Percentiles rank a stretch among this genome's conserved stretches.
Conservation (phyloP, 2,797 vertebrate species). For the Sphenodon punctatus region DNA sequence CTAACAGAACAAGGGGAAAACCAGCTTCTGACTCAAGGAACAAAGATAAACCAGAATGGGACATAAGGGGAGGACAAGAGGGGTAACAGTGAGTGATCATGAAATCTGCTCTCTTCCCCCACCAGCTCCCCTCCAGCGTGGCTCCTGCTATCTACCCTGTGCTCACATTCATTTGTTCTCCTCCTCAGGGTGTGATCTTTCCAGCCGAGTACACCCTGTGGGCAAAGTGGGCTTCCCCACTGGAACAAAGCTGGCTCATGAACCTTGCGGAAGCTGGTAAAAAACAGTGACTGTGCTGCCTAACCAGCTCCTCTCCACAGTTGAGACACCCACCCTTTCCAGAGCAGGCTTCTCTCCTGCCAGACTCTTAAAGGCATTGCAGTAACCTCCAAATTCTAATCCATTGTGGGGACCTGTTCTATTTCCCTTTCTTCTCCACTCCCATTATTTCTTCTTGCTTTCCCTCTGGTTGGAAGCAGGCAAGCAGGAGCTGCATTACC, state of each 20-base stretch:
- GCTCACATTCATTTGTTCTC: not conserved
- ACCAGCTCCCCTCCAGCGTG: rapidly evolving
- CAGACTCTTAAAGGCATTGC: not conserved
- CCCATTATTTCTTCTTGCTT: not conserved
- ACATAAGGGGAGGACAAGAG: not conserved
- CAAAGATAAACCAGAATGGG: not conserved
- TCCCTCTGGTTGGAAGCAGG: not conserved
- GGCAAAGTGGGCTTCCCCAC: constrained; percentile 88
- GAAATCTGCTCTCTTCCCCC: not conserved
- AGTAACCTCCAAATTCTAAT: not conserved
- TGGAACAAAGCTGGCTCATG: constrained; percentile 84
- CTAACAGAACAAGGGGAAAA: not conserved
- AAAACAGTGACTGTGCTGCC: not conserved
- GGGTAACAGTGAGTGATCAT: not conserved
- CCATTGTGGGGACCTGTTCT: not conserved
- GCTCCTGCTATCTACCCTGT: not conserved
- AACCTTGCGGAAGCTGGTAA: constrained; percentile 79
- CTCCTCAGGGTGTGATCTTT: constrained; percentile 82
- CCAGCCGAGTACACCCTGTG: constrained; percentile 89
- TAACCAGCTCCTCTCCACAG: not conserved
- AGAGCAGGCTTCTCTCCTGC: not conserved
- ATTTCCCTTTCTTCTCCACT: not conserved
- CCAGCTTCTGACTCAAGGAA: not conserved
- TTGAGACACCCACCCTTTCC: not conserved
- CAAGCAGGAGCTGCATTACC: not conserved